Base-by-base conservation (phyloP, 2,113 vertebrate genomes). In the Tapirus terrestris region DNA sequence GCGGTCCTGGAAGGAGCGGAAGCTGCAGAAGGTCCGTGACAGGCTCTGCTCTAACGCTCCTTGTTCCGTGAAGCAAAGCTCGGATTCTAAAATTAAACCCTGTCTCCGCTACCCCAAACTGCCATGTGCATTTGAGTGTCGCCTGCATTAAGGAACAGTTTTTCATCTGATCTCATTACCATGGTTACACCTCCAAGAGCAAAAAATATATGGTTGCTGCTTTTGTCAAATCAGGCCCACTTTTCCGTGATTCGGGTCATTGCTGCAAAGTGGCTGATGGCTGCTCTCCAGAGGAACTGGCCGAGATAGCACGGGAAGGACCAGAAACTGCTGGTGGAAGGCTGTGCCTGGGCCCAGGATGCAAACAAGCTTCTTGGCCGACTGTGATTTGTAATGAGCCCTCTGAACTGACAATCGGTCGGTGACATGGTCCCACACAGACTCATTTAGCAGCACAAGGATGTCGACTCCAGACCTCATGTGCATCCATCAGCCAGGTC, bases 161-260 rank as follows among this genome's bases (percentile, higher is more conserved):
- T 92, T 89, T 63, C 82, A 36, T 81, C 92, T 79, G 82, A 65
- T 97, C 82, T 93, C 82, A 97, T 98, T 93, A 83, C 97, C 97
- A 97, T 98, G 97, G 97, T 98, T 97, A 98, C 97, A 77, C 82
- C 77, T 89, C 31, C 60, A 58, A 58, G 67, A 98, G 82, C 60
- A 88, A 94, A 89, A 97, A 56, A 45, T 39, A 65, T 6, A 39
- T 1, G 76, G 36, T 36, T 72, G 51, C 65, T 48, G 95, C 45
- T 43, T 80, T 83, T 90, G 93, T 97, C 43, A 39, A 63, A 67
- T 77, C 73, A 56, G 77, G 20, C 39, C 21, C n/a, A 2, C 17
- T 84, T 31, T 82, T 33, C 20, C 3, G 1, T 39, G 58, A 73
- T 25, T 13, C 0, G 1, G 77, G 31, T 80, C 25, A 1, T 45